Evolutionary conservation across 2,888 invertebrate species (phyloP), one percentile per base, ranked within the genome.

Genomic region (Drosophila tanythrix): DNA sequence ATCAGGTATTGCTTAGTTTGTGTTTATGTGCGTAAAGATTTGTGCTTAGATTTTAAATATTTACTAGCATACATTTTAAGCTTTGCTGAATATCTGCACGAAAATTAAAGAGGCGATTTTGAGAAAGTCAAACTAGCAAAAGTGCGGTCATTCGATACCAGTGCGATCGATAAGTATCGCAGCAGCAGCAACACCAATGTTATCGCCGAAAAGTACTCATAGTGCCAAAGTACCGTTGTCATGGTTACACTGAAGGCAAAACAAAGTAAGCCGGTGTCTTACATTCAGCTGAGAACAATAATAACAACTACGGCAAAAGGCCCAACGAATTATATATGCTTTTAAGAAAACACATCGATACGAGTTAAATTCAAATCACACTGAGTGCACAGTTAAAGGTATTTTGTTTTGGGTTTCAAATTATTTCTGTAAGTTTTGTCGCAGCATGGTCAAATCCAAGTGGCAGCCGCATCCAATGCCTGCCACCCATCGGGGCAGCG

Each of bases 381-480:
- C 50, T 56, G 50, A 61, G 52, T 50, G 59, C 51, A 58, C 52
- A 63, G 51, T 70, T 62, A 48, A 63, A 55, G 53, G 50, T 43
- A 21, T 43, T 62, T 60, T 73, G 21, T 48, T 72, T 77, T 51
- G 38, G 53, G 46, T 64, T 61, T 58, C 5, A 78, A 80, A 80
- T 78, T 71, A 25, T 52, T 63, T 29, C 25, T 81, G 70, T 74
- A 70, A 64, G n/a, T 62, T 53, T 38, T 55, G 15, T 29, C 43
- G 25, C 15, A 60, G 25, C 4, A 85, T 89, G 84, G 77, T 73
- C 8, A 84, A 84, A 13, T 67, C 69, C 8, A 57, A 46, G 33
- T 77, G 80, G 35, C 66, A 59, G 48, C 31, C 35, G 27, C 18
- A 75, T 8, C 46, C 61, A 6, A 25, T 61, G 18, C 29, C 63